Conservation (phyloP, 2,888 invertebrate genomes). For the Metallyticus violacea region DNA sequence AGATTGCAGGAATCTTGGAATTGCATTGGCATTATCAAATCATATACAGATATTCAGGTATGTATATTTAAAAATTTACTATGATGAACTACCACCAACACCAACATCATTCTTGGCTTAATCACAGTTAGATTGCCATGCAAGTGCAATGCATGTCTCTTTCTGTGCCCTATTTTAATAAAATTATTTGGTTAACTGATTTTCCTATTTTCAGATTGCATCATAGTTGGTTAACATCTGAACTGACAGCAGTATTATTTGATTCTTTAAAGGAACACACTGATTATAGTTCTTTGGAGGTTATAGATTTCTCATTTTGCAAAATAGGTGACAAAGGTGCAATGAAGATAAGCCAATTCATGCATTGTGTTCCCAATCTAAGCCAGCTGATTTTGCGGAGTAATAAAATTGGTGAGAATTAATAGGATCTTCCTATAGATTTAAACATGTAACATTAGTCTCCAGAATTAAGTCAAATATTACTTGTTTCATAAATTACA, state of each 20-base stretch:
- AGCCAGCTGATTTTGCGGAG: background rate
- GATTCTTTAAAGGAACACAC: background rate
- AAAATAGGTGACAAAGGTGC: background rate
- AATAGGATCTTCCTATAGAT: no score
- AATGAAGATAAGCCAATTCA: background rate
- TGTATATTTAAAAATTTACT: no score
- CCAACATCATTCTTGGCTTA: no score
- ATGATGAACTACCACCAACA: no score
- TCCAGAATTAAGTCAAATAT: no score
- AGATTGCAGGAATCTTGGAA: constrained; percentile 32
- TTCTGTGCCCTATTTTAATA: no score
- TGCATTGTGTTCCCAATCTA: background rate
- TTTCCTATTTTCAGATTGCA: background rate
- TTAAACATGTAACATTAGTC: no score
- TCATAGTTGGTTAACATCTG: background rate
- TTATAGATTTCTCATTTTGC: background rate
- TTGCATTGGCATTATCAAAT: background rate
- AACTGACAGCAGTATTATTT: background rate
- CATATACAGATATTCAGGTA: background rate
- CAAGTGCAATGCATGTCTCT: no score
- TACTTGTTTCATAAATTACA: no score
- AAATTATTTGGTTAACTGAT: no score
- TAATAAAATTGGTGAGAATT: background rate
- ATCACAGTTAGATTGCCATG: no score
- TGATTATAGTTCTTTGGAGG: background rate